Evolutionary conservation across 2,888 invertebrate genomes (phyloP), one percentile per base, ranked within the genome.

Genomic region (Gryllus longicercus): DNA sequence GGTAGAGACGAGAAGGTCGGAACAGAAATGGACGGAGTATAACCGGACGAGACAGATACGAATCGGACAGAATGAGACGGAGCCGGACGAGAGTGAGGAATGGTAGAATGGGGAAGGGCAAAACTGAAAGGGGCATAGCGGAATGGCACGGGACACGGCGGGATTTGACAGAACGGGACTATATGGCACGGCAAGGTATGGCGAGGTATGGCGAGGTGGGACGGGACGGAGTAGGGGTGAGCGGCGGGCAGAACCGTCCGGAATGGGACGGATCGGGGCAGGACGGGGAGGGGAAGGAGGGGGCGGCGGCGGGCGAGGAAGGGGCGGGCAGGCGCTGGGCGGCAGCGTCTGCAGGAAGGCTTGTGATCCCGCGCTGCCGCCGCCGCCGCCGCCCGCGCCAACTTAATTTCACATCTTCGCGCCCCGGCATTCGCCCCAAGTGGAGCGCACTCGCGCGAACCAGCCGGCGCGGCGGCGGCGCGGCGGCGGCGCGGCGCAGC

Each of bases 371-470:
- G 63, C 63, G 63, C 63, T 4, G 14, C 63, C n/a, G 63, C 63
- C 16, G 18, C 63, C 16, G 63, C 63, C 16, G 16, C 16, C 63
- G 1, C 14, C 63, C 16, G 63, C 63, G 63, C 63, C 16, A 63
- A 63, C 63, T 63, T 63, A 63, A 63, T 63, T 63, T 63, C 63
- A 63, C 63, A 63, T 63, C 63, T 63, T 63, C 63, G 14, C 63
- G 63, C 63, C 16, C 63, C 12, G 63, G 63, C 14, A 63, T 63
- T 63, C 63, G 2, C 63, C 4, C 16, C 63, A 63, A 63, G 63
- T 63, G 14, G 63, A 63, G 63, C 1, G n/a, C 14, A n/a, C n/a
- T 63, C n/a, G 16, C n/a, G 2, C 16, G 14, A 3, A 63, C 3
- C 14, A 63, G 14, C 16, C n/a, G 16, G n/a, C 16, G 14, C 16